Conservation (phyloP, 2,888 invertebrate genomes). For the Diplolepis rosae region DNA sequence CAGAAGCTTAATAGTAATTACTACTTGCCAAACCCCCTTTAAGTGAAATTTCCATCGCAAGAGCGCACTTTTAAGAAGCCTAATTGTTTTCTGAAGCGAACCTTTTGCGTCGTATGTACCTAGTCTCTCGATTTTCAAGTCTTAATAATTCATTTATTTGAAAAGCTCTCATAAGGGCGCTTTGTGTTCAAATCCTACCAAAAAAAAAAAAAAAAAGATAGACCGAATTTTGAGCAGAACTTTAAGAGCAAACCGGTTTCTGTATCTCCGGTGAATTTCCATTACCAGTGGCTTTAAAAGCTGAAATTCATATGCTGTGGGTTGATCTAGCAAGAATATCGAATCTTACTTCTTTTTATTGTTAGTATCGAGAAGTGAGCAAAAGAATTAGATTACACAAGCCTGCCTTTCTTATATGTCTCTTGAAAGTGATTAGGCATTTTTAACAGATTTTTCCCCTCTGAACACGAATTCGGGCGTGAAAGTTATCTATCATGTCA, state of each 20-base stretch:
- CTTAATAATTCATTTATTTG: not conserved
- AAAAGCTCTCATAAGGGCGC: constrained; percentile 16
- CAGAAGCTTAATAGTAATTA: constrained; percentile 75
- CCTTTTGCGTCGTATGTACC: not conserved
- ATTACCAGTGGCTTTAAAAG: constrained; percentile 49
- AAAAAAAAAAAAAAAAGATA: not conserved
- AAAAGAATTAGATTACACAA: not conserved
- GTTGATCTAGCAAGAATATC: constrained; percentile 49
- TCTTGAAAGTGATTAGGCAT: no score
- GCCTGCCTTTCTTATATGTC: no score
- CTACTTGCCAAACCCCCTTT: not conserved
- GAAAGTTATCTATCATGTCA: no score
- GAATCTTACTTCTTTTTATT: constrained; percentile 28
- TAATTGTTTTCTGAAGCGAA: not conserved
- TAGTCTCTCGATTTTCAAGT: not conserved
- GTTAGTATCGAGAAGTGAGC: constrained; percentile 2
- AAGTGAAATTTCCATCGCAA: not conserved
- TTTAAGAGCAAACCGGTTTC: not conserved
- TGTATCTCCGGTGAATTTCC: constrained; percentile 26
- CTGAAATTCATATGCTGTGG: constrained; percentile 56
- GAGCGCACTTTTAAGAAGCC: constrained; percentile 2
- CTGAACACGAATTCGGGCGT: no score
- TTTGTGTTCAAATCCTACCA: not conserved
- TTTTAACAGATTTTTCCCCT: no score
- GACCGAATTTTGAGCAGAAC: not conserved